Conservation (phyloP, 2,888 invertebrate species). For the Lasioglossum calceatum region DNA sequence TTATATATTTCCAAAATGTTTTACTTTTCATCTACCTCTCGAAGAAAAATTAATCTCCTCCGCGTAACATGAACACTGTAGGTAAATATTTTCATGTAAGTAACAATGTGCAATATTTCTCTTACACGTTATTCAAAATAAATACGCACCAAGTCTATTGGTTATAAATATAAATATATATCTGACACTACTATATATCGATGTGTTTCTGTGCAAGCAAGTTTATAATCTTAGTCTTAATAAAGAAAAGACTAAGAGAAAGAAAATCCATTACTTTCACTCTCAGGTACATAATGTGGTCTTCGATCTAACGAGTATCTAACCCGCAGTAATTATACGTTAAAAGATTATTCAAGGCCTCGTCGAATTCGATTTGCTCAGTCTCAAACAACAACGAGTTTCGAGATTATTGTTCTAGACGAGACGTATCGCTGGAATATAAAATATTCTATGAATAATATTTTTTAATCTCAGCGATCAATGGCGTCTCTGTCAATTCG, state of each 20-base stretch:
- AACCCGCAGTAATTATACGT: constrained; percentile 26
- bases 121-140: background rate
- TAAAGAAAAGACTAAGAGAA: constrained; percentile 5
- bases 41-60: background rate
- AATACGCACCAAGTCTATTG: background rate
- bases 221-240: constrained; percentile 35
- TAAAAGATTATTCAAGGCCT: constrained; percentile 21
- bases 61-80: background rate
- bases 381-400: constrained; percentile 32
- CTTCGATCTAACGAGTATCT: constrained; percentile 33
- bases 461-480: constrained; percentile 91
- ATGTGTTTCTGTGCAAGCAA: constrained; percentile 18
- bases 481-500: constrained; percentile 90
- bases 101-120: constrained; percentile 13
- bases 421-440: constrained; percentile 24
- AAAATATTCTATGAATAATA: constrained; percentile 89
- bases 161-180: constrained; percentile 38
- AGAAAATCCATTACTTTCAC: constrained; percentile 43
- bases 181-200: background rate
- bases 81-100: background rate
- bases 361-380: constrained; percentile 27
- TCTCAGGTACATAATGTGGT: constrained; percentile 53
- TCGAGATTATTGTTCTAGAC: background rate
- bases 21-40: background rate
- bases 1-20: constrained; percentile 42